Evolutionary conservation across 2,888 invertebrate genomes (phyloP).

Genomic region (Drosophila macrospina): DNA sequence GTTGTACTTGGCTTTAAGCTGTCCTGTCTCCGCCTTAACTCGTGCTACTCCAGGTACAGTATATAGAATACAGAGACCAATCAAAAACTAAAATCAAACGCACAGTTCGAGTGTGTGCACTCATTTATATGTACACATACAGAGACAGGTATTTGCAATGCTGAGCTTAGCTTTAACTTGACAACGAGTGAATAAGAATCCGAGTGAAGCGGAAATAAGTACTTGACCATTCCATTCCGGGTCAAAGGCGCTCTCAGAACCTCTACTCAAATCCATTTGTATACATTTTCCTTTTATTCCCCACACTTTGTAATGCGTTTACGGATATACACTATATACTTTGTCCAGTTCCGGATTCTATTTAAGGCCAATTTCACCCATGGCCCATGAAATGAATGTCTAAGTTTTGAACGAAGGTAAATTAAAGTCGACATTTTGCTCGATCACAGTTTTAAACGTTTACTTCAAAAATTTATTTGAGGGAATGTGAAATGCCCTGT

Average conservation of each 20-base stretch:
- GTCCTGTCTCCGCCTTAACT: not conserved
- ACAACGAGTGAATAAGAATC: conserved; percentile 13
- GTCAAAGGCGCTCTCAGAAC: conserved; percentile 3
- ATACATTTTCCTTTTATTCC: conserved; percentile 10
- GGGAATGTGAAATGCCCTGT: not conserved
- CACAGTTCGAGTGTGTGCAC: conserved; percentile 40
- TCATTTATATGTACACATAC: conserved; percentile 18
- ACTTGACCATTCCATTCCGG: conserved; percentile 28
- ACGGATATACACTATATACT: not conserved
- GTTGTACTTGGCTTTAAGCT: conserved; percentile 19
- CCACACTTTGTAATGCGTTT: conserved; percentile 32
- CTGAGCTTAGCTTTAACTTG: conserved; percentile 38
- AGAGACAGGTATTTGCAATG: conserved; percentile 24
- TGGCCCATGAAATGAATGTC: not conserved
- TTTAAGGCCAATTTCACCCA: conserved; percentile 22
- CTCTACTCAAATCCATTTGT: not conserved
- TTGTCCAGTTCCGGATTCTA: not conserved
- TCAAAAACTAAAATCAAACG: conserved; percentile 58
- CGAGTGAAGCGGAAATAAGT: conserved; percentile 43
- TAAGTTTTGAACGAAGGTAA: conserved; percentile 1
- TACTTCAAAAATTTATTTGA: not conserved
- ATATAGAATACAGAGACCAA: conserved; percentile 18
- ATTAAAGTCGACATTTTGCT: conserved; percentile 10
- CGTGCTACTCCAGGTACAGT: not conserved
- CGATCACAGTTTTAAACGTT: conserved; percentile 7